Evolutionary conservation across 2,113 vertebrate genomes (phyloP).

Genomic region (Accipiter virgatus): DNA sequence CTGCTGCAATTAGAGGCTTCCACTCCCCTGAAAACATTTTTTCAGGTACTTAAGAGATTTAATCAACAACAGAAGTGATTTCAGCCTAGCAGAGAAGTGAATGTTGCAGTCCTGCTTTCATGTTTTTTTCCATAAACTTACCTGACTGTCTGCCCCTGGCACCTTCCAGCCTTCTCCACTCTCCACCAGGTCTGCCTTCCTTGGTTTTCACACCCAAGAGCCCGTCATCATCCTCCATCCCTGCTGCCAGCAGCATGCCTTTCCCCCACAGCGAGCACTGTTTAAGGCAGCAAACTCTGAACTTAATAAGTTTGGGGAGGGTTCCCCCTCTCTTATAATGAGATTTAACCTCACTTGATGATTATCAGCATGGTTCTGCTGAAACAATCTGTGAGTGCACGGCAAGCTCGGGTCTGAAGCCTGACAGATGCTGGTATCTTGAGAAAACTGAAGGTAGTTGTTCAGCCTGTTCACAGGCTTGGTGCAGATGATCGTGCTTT

Average conservation of each 20-base stretch:
- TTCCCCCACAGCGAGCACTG: neutral
- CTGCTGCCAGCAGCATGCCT: neutral
- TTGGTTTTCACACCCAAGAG: neutral
- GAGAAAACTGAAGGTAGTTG: neutral
- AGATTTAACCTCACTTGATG: neutral
- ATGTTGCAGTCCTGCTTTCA: neutral
- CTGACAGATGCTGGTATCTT: neutral
- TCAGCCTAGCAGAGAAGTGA: neutral
- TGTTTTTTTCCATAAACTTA: neutral
- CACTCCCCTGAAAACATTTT: neutral
- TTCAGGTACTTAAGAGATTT: constrained; percentile 31
- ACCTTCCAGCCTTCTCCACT: neutral
- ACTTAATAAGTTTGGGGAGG: neutral
- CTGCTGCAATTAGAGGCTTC: constrained; percentile 13
- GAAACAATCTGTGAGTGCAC: neutral
- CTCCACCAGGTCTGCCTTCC: neutral
- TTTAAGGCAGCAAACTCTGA: neutral
- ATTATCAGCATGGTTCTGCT: neutral
- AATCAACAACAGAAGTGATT: constrained; percentile 32
- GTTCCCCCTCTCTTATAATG: neutral
- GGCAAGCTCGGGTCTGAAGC: neutral
- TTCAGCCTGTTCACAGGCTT: neutral
- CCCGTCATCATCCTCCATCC: neutral
- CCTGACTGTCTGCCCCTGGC: neutral
- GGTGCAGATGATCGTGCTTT: neutral